Percentiles rank a stretch among this genome's conserved stretches.
Evolutionary conservation across 1,140 invertebrate species (phyloP).

Genomic region (Calliphora vicina): DNA sequence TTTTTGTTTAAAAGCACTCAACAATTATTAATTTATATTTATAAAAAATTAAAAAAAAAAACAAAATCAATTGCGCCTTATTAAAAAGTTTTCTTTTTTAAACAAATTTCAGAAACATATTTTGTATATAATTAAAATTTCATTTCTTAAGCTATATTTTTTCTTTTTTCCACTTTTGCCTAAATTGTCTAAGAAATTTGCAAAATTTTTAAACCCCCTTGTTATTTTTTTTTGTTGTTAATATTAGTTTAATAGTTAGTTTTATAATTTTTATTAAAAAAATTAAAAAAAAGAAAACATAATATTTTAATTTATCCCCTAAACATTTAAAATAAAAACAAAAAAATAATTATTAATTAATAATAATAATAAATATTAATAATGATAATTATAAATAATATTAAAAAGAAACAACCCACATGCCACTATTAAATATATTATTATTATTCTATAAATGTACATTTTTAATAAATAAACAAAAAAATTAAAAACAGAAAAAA

Average conservation of each 20-base stretch:
- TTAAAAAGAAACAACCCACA: constrained; percentile 16
- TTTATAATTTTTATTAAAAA: background rate
- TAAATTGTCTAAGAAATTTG: too few relatives aligned
- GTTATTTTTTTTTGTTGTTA: background rate
- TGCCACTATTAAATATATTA: constrained; percentile 29
- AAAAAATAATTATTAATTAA: background rate
- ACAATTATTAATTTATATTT: background rate
- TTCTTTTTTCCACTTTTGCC: background rate
- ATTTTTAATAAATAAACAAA: constrained; percentile 21
- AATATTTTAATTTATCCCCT: too few relatives aligned
- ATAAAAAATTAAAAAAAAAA: background rate
- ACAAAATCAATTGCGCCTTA: constrained; percentile 8
- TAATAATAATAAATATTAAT: background rate
- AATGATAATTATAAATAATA: background rate
- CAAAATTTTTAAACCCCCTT: background rate
- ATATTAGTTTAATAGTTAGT: background rate
- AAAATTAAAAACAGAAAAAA: background rate
- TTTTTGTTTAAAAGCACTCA: constrained; percentile 33
- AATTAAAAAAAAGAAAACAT: too few relatives aligned
- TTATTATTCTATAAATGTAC: constrained; percentile 30
- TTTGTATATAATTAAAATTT: background rate
- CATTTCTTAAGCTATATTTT: background rate
- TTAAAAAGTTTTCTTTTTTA: background rate
- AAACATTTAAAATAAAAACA: background rate
- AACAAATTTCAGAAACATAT: background rate